These are phyloP conservation scores for Tupaia tana DNA, from an alignment of 2,113 vertebrate species.

Conservation along the genomic window DNA sequence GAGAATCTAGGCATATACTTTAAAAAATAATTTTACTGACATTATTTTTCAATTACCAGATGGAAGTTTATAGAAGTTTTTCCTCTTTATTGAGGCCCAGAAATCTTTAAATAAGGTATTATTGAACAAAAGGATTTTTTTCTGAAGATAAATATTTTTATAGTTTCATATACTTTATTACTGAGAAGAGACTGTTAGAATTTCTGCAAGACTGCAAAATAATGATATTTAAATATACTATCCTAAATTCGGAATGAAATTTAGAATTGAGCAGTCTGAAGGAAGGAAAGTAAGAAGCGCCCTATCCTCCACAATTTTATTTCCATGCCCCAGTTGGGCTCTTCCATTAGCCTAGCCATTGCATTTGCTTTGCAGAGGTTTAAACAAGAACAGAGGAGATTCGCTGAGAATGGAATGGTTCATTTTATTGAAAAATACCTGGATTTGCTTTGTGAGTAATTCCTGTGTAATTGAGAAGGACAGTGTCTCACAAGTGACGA, in stretches of 20 bases:
- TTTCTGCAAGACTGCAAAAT: conserved; percentile 48
- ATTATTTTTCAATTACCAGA: conserved; percentile 67
- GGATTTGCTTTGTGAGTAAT: background rate
- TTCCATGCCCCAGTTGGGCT: background rate
- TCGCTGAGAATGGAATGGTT: background rate
- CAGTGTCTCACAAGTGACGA: background rate
- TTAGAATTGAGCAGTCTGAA: background rate
- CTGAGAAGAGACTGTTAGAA: conserved; percentile 44
- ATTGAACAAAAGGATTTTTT: conserved; percentile 57
- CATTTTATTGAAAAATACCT: background rate
- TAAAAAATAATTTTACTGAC: conserved; percentile 76
- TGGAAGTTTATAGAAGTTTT: background rate
- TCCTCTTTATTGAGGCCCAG: conserved; percentile 73
- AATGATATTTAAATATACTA: conserved; percentile 27
- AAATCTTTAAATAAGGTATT: conserved; percentile 54
- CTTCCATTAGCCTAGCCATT: background rate
- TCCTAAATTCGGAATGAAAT: background rate
- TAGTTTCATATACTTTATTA: background rate
- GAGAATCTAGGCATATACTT: conserved; percentile 66
- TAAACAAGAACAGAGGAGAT: background rate
- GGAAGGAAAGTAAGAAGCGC: rapidly evolving
- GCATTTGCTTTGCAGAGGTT: background rate
- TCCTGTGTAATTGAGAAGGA: background rate
- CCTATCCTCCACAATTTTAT: rapidly evolving
- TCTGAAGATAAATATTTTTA: conserved; percentile 57